These are phyloP conservation scores for Trochalopteron elliotii DNA, from an alignment of 2,113 vertebrate species.

Conservation along the genomic window DNA sequence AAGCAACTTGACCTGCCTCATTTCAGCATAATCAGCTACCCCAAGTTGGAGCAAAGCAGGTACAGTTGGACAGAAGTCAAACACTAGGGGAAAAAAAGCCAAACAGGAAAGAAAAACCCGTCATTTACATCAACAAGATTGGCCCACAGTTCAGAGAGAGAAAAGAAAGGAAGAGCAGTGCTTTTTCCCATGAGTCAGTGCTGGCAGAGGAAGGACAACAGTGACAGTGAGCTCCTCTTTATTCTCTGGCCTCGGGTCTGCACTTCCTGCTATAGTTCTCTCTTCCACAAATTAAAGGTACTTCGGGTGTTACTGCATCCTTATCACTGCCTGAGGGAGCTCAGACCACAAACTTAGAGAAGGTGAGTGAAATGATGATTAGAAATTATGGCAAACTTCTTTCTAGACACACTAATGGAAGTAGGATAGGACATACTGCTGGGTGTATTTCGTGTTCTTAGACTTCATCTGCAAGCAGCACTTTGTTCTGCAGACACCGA, in stretches of 20 bases:
- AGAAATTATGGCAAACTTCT: not conserved
- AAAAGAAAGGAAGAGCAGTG: not conserved
- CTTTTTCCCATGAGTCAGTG: not conserved
- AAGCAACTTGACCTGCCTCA: not conserved
- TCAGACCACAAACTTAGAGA: not conserved
- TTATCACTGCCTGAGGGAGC: not conserved
- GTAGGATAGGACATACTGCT: not conserved
- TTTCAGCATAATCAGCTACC: not conserved
- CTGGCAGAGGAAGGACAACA: not conserved
- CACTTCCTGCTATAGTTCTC: not conserved
- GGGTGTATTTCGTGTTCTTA: not conserved
- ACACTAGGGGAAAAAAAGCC: accelerated
- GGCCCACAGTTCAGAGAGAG: not conserved
- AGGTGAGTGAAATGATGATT: not conserved
- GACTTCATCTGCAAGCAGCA: not conserved
- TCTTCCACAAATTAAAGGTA: not conserved
- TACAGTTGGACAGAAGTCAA: not conserved
- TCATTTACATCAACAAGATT: not conserved
- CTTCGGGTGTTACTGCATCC: not conserved
- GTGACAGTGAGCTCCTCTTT: not conserved
- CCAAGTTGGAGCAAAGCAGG: not conserved
- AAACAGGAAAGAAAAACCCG: not conserved
- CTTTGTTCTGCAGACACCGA: not conserved
- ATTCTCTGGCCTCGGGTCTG: accelerated
- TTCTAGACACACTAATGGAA: not conserved